Evolutionary conservation across 1,140 invertebrate genomes (phyloP), one percentile per base, ranked within the genome.

Genomic region (Drosophila arizonae): DNA sequence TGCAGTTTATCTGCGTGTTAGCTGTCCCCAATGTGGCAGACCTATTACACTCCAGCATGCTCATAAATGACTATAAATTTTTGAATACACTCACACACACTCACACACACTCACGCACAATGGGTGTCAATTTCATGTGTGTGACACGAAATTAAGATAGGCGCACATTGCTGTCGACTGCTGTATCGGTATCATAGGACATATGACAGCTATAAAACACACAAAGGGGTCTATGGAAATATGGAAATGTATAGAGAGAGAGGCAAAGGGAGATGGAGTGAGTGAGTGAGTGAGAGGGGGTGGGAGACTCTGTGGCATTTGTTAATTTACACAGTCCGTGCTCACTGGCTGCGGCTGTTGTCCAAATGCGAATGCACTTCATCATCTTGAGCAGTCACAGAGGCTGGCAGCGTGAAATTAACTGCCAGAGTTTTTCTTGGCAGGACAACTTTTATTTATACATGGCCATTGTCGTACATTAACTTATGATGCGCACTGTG

Each of bases 71-170:
- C 73, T 54, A 76, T 68, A 76, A 64, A 68, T 78, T 78, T 63
- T 26, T 30, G 4, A 30, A 30, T 6, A 30, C 28, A 30, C 21
- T n/a, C 60, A 24, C 11, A 36, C 58, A 51, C 45, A 51, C n/a
- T n/a, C 67, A 68, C 60, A 62, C 63, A 50, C 51, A 48, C 46
- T 45, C 39, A 54, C 62, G 26, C 36, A 67, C 65, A 70, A 57
- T 51, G 66, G 75, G 79, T 88, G 84, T 76, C 84, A 88, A 87
- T 87, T 84, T 75, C 30, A 75, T 58, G 68, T 87, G 68, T 87
- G 66, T 87, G 84, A 87, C 84, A 88, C 46, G 77, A 87, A 84
- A 87, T 87, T 87, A 87, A 87, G 84, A 87, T 87, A 88, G 79
- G 72, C 77, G 55, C 71, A 69, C 62, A 84, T 57, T 76, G 61